Evolutionary conservation across 2,113 vertebrate genomes (phyloP).

Genomic region (Rhineura floridana): DNA sequence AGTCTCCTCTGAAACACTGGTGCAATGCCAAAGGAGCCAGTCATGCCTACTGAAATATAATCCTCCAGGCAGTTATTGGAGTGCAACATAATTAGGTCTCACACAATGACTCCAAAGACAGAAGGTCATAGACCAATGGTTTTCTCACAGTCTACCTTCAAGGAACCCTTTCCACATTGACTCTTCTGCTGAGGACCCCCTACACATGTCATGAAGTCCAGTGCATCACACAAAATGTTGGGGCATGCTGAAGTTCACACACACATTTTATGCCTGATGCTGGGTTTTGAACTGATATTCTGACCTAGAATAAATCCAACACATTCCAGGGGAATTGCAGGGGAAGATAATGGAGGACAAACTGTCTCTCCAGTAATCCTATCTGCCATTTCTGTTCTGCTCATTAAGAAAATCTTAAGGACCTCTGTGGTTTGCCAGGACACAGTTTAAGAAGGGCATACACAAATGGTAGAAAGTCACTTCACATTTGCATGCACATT

Average conservation of each 20-base stretch:
- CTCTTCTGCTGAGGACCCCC: not conserved
- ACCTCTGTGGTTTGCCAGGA: not conserved
- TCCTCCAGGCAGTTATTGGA: not conserved
- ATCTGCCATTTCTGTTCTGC: not conserved
- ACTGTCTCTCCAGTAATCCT: too few species aligned
- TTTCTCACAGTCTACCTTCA: too few species aligned
- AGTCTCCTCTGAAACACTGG: not conserved
- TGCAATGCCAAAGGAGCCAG: accelerated
- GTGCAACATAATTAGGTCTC: not conserved
- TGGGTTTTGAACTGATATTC: too few species aligned
- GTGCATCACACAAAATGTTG: not conserved
- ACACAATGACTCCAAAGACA: not conserved
- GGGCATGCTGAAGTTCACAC: not conserved
- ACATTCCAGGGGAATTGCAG: too few species aligned
- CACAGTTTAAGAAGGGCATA: not conserved
- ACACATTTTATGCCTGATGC: too few species aligned
- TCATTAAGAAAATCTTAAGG: too few species aligned
- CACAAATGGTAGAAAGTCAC: not conserved
- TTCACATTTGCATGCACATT: too few species aligned
- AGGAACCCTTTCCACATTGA: not conserved
- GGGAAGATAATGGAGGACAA: too few species aligned
- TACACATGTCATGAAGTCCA: not conserved
- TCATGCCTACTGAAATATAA: not conserved
- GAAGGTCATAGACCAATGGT: not conserved
- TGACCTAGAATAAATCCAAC: too few species aligned